A percentile compares a stretch with the other conserved stretches of the same genome.
Conservation (phyloP, 1,140 invertebrate genomes). For the Zaprionus ghesquierei region DNA sequence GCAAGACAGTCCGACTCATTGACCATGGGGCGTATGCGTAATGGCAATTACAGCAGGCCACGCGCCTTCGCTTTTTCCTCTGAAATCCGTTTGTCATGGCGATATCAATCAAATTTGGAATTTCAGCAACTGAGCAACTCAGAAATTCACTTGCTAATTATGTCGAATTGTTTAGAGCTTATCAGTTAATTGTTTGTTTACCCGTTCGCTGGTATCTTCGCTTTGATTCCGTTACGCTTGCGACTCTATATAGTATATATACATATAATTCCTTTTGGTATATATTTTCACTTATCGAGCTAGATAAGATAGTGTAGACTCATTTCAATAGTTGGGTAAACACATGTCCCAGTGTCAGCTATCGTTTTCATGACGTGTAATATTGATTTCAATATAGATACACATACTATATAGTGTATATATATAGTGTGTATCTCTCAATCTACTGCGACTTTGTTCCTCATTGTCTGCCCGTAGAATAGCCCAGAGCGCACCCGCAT, state of each 20-base stretch:
- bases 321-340: constrained; percentile 12
- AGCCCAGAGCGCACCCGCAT: constrained; percentile 13
- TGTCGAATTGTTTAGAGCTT: constrained; percentile 27
- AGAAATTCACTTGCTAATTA: constrained; percentile 24
- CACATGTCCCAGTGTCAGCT: constrained; percentile 10
- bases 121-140: neutral
- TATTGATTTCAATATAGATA: neutral
- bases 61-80: constrained; percentile 1
- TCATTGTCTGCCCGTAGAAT: neutral
- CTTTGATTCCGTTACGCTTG: neutral
- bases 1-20: neutral
- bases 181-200: constrained; percentile 78
- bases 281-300: constrained; percentile 23
- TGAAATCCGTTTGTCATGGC: constrained; percentile 18
- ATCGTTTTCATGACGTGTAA: constrained; percentile 28
- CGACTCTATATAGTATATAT: neutral
- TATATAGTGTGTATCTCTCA: neutral
- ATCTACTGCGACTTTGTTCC: constrained; percentile 20
- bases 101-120: constrained; percentile 6
- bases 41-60: constrained; percentile 17
- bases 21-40: neutral
- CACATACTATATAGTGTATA: neutral
- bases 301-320: constrained; percentile 19
- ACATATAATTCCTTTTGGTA: neutral
- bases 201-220: constrained; percentile 28